phyloP scores from a whole-genome alignment of 2,113 vertebrate species.

The Poeciliopsis occidentalis region DNA sequence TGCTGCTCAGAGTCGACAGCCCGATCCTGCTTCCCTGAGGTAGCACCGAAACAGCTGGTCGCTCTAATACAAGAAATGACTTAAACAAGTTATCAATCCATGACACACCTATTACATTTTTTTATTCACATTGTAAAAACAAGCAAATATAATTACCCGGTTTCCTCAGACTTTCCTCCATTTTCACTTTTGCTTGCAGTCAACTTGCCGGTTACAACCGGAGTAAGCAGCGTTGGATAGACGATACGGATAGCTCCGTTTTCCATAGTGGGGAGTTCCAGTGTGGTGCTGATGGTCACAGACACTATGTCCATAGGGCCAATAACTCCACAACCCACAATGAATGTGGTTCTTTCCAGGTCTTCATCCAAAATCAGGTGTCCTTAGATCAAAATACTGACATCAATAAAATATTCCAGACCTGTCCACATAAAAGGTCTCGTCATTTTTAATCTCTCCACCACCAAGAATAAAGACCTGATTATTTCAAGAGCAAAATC shows the following conservation, averaged over 20 bases:
- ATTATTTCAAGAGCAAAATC: not conserved
- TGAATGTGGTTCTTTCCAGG: slow-evolving; percentile 86
- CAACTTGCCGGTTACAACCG: slow-evolving; percentile 74
- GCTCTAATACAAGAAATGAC: slow-evolving; percentile 73
- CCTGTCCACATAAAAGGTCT: not conserved
- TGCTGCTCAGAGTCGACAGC: slow-evolving; percentile 43
- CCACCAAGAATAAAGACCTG: not conserved
- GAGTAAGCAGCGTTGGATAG: slow-evolving; percentile 86
- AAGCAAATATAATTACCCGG: slow-evolving; percentile 63
- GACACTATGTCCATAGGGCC: slow-evolving; percentile 86
- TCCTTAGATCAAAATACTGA: slow-evolving; percentile 75
- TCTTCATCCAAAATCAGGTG: slow-evolving; percentile 94
- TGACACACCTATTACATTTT: not conserved
- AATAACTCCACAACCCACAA: slow-evolving; percentile 85
- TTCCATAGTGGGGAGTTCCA: slow-evolving; percentile 88
- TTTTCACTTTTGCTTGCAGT: slow-evolving; percentile 81
- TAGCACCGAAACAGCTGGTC: slow-evolving; percentile 90
- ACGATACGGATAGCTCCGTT: slow-evolving; percentile 87
- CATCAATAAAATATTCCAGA: not conserved
- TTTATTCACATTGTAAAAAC: not conserved
- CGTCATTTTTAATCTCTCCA: not conserved
- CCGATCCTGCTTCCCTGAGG: slow-evolving; percentile 77
- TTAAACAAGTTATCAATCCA: not conserved
- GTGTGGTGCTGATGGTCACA: slow-evolving; percentile 85
- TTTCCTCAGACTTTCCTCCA: slow-evolving; percentile 88